Base-by-base conservation (phyloP, 2,113 vertebrate species). In the Nothoprocta perdicaria region DNA sequence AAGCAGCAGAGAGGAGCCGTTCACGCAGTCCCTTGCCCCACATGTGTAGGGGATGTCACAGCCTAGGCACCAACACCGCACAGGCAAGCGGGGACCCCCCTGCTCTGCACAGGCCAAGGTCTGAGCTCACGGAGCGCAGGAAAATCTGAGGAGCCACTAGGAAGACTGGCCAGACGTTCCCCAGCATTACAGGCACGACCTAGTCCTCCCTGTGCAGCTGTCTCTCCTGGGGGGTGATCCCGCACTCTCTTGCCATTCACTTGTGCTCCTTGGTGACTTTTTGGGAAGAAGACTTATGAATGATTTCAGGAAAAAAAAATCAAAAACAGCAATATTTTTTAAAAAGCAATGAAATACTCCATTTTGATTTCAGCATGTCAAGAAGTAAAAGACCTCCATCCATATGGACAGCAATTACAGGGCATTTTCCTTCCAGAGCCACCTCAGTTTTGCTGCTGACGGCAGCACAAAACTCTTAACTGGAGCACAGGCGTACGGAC, bases 31-130 rank as follows among this genome's bases (percentile, higher is more conserved):
- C 38, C 18, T n/a, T 35, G 26, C 17, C 72, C 26, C 13, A 41
- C 27, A 35, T 46, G 0, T 1, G 6, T 22, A 18, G 22, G 41
- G 0, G 1, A 52, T 7, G 9, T 11, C 22, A 38, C 6, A 57
- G 81, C 58, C 48, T 40, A 61, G 4, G 23, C 14, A 63, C 61
- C 60, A 65, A 80, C 2, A 0, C 61, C 83, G 83, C 57, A 67
- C 31, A 60, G 21, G 69, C 57, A 24, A 53, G 14, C 33, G 35
- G 35, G 35, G 35, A 38, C 35, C 83, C 46, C 10, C 65, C 84
- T 66, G 58, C 79, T 76, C 1, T 3, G 67, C 24, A 69, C 1
- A 62, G 67, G 93, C 45, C 58, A 89, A 82, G 82, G 78, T 73
- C 67, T 41, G 61, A 0, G 0, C 46, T 92, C 91, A 84, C 38